These are phyloP conservation scores for Aphidius colemani DNA, from an alignment of 2,888 invertebrate species.

Conservation along the genomic window DNA sequence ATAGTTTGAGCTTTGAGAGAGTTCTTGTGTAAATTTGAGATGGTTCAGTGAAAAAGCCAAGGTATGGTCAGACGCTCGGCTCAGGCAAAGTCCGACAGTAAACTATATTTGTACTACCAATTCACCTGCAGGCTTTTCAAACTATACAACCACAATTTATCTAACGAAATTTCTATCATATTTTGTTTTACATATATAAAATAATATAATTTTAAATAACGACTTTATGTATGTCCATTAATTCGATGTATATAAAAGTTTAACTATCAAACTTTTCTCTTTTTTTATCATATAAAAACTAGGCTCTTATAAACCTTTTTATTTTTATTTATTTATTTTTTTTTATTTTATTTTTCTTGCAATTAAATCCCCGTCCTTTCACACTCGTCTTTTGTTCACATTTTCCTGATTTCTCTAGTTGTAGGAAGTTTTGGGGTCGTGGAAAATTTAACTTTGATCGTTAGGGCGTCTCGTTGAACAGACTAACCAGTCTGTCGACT, in stretches of 20 bases:
- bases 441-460: conserved; percentile 22
- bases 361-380: no score
- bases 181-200: not conserved
- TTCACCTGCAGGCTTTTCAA: not conserved
- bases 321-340: not conserved
- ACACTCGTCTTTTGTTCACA: conserved; percentile 2
- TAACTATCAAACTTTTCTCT: conserved; percentile 1
- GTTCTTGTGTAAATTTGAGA: conserved; percentile 13
- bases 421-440: conserved; percentile 17
- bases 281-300: not conserved
- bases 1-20: conserved; percentile 1
- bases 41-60: conserved; percentile 7
- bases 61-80: conserved; percentile 5
- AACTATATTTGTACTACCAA: not conserved
- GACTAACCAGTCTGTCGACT: conserved; percentile 7
- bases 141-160: not conserved
- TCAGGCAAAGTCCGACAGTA: not conserved
- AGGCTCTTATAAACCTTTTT: not conserved
- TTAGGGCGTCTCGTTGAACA: conserved; percentile 20
- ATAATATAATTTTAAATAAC: not conserved
- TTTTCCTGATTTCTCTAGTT: conserved; percentile 8
- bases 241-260: not conserved
- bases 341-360: conserved; percentile 4
- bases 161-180: not conserved
- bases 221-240: no score